phyloP scores from a whole-genome alignment of 2,113 vertebrate genomes.

The Phyllopteryx taeniolatus region DNA sequence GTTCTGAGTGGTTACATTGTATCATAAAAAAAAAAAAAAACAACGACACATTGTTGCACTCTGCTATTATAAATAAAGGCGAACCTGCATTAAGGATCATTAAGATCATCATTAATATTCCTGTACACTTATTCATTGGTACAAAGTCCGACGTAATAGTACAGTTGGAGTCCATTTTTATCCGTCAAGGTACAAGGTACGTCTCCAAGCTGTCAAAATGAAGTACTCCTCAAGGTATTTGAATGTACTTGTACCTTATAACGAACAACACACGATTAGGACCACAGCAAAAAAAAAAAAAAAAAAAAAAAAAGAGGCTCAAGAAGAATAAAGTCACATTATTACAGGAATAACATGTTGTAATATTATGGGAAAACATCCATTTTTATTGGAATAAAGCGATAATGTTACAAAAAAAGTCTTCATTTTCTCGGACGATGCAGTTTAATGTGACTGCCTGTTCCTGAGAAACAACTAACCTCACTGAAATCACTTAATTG shows the following conservation, averaged over 20 bases:
- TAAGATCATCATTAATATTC: background rate
- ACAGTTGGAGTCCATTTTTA: background rate
- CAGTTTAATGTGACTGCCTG: background rate
- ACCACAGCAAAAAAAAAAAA: background rate
- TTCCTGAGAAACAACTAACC: background rate
- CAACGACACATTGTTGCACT: constrained; percentile 25
- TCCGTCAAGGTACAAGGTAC: background rate
- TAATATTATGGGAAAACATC: background rate
- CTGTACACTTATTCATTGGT: constrained; percentile 18
- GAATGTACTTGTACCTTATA: background rate
- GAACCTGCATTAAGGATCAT: background rate
- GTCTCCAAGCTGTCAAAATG: background rate
- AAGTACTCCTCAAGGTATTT: background rate
- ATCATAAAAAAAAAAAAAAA: constrained; percentile 34
- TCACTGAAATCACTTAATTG: background rate
- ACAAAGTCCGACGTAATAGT: background rate
- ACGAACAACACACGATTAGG: background rate
- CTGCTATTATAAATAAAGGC: constrained; percentile 12
- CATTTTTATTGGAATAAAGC: background rate
- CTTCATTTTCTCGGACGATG: background rate
- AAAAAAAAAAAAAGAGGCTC: background rate
- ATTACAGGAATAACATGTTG: background rate
- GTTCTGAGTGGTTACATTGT: constrained; percentile 46
- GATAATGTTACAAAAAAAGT: background rate
- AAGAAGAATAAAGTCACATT: background rate